A percentile compares a stretch with the other conserved stretches of the same genome.
Evolutionary conservation across 2,797 vertebrate species (phyloP).

Genomic region (Lerista edwardsae): DNA sequence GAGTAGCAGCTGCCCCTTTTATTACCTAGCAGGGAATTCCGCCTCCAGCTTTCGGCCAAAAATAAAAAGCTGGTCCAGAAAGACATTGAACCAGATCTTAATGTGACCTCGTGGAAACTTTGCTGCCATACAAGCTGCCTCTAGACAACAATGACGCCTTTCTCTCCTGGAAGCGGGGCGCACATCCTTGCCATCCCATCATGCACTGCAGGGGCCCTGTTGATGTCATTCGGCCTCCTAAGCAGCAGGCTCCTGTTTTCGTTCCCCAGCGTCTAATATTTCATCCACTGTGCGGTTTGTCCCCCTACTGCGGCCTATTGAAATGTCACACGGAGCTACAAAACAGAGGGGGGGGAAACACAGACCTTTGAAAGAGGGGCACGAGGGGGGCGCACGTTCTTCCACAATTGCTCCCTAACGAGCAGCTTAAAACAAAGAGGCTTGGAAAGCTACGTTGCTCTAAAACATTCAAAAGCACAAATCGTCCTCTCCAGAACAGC

Average conservation of each 20-base stretch:
- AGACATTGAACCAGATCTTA: not conserved
- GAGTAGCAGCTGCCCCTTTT: not conserved
- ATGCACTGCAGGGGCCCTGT: no score
- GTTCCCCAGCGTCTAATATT: not conserved
- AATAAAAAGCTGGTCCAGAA: not conserved
- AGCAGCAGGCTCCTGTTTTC: not conserved
- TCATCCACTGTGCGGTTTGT: not conserved
- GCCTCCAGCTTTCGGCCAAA: not conserved
- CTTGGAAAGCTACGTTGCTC: not conserved
- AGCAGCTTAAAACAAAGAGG: not conserved
- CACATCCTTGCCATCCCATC: not conserved
- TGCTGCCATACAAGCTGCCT: not conserved
- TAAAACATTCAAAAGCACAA: constrained; percentile 16
- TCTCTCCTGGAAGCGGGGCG: not conserved
- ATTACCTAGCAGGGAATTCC: not conserved
- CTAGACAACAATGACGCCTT: not conserved
- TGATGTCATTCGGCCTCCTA: not conserved
- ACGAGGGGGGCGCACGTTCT: not conserved
- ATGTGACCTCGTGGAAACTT: not conserved
- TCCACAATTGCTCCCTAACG: not conserved
- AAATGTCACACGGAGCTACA: not conserved
- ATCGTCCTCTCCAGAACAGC: not conserved
- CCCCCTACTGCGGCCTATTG: not conserved
- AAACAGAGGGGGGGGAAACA: not conserved
- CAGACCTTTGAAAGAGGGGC: not conserved